phyloP scores from a whole-genome alignment of 2,888 invertebrate species.

The Odontothrips loti region DNA sequence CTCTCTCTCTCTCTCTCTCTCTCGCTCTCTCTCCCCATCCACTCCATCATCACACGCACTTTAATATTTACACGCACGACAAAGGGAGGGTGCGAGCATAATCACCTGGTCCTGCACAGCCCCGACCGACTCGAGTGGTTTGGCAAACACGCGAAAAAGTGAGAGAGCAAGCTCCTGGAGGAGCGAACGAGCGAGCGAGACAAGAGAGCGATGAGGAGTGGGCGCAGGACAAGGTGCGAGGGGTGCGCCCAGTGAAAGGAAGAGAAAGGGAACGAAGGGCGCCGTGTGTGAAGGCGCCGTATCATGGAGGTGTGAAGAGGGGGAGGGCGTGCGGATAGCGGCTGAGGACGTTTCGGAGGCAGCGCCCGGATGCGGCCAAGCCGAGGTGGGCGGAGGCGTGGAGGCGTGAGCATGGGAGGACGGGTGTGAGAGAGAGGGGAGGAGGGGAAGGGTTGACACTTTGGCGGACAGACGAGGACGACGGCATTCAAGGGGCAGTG shows the following conservation, averaged over 20 bases:
- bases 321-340: too few species aligned
- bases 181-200: background rate
- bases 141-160: background rate
- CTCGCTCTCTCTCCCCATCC: background rate
- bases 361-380: too few species aligned
- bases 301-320: too few species aligned
- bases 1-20: background rate
- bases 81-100: conserved; percentile 20
- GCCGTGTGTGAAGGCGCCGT: too few species aligned
- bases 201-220: background rate
- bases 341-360: too few species aligned
- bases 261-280: background rate
- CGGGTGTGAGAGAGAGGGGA: background rate
- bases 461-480: conserved; percentile 6
- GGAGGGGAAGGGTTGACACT: conserved; percentile 2
- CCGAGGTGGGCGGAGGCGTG: too few species aligned
- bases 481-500: background rate
- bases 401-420: too few species aligned
- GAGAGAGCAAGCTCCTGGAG: background rate
- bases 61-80: conserved; percentile 8
- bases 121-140: background rate
- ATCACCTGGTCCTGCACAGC: conserved; percentile 8
- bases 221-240: too few species aligned
- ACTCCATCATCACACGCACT: background rate
- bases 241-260: background rate